A percentile compares a stretch with the other conserved stretches of the same genome.
These are phyloP conservation scores for Parnassius glacialis DNA, from an alignment of 2,888 invertebrate species.

Conservation along the genomic window DNA sequence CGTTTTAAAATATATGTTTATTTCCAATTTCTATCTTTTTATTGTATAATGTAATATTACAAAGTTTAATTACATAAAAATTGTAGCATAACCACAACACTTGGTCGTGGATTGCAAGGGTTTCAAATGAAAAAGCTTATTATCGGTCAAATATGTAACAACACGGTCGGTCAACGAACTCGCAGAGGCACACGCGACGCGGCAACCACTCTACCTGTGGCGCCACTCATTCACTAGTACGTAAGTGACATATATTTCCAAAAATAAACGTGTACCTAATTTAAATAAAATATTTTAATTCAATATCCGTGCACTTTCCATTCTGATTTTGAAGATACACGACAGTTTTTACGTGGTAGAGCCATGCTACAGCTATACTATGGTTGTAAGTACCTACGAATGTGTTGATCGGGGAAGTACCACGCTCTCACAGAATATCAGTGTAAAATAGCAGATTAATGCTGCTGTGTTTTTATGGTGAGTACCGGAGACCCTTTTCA, in stretches of 20 bases:
- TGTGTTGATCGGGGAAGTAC: too few relatives aligned
- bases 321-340: too few relatives aligned
- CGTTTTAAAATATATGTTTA: too few relatives aligned
- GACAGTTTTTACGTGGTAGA: too few relatives aligned
- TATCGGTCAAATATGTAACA: conserved; percentile 23
- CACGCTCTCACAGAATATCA: too few relatives aligned
- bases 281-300: conserved; percentile 7
- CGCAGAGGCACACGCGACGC: conserved; percentile 31
- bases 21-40: too few relatives aligned
- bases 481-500: too few relatives aligned
- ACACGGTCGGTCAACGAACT: conserved; percentile 67
- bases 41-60: background rate
- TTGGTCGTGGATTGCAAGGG: background rate
- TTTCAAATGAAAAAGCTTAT: conserved; percentile 6
- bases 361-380: too few relatives aligned
- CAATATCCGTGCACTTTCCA: background rate
- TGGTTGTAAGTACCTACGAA: too few relatives aligned
- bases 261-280: conserved; percentile 4
- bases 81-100: background rate
- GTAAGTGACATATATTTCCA: conserved; percentile 15
- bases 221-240: conserved; percentile 28
- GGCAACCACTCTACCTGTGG: conserved; percentile 27
- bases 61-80: background rate
- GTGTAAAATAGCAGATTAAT: too few relatives aligned
- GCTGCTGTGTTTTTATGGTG: too few relatives aligned